Conservation (phyloP, 2,113 vertebrate species). For the Hemicordylus capensis region DNA sequence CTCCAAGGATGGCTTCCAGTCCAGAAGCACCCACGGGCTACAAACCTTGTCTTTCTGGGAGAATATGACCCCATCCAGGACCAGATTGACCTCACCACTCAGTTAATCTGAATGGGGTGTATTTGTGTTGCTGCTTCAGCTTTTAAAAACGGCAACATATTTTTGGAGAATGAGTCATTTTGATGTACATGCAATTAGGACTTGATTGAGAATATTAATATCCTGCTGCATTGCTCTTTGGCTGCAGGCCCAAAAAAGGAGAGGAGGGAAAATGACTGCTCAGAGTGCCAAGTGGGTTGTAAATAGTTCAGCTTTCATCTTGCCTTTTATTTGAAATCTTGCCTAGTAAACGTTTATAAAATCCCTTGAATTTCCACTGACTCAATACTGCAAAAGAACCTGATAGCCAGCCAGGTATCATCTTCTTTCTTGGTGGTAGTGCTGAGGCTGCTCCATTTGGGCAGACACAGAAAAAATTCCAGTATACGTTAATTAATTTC, state of each 20-base stretch:
- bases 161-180: neutral
- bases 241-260: neutral
- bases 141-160: accelerated
- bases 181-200: neutral
- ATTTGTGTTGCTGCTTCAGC: neutral
- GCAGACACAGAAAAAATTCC: neutral
- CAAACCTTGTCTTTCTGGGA: too few species aligned
- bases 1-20: too few species aligned
- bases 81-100: too few species aligned
- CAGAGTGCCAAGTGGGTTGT: neutral
- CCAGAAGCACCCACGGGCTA: too few species aligned
- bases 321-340: neutral
- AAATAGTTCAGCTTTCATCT: neutral
- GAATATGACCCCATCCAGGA: too few species aligned
- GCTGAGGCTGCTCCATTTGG: neutral
- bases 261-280: neutral
- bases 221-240: neutral
- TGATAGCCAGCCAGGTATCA: neutral
- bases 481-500: neutral
- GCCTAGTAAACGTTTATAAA: neutral
- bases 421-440: neutral
- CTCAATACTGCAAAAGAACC: neutral
- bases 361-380: neutral
- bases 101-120: too few species aligned
- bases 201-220: neutral